Percentiles rank a stretch among this genome's conserved stretches.
Conservation (phyloP, 2,113 vertebrate genomes). For the Spea bombifrons region DNA sequence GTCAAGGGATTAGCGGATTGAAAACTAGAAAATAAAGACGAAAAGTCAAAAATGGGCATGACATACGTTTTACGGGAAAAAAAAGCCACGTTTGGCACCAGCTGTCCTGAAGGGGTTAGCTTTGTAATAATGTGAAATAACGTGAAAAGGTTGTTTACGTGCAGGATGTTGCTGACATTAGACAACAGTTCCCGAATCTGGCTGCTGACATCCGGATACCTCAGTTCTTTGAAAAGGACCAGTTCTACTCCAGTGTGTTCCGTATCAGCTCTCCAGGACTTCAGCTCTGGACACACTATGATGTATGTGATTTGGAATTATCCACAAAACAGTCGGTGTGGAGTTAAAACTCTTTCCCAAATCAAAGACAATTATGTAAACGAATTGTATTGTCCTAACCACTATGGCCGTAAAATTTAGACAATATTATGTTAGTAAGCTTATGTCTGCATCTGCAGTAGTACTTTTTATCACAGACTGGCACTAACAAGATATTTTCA, state of each 20-base stretch:
- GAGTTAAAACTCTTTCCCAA: too few species aligned
- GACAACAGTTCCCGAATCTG: slow-evolving; percentile 85
- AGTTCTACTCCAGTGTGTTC: slow-evolving; percentile 94
- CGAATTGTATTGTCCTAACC: too few species aligned
- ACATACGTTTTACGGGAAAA: too few species aligned
- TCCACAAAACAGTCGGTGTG: too few species aligned
- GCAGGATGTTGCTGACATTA: slow-evolving; percentile 89
- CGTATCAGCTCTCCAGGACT: slow-evolving; percentile 91
- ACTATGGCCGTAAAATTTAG: too few species aligned
- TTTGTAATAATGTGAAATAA: too few species aligned
- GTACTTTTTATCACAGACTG: too few species aligned
- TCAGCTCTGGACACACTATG: slow-evolving; percentile 96
- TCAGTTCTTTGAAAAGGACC: slow-evolving; percentile 80
- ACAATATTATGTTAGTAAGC: too few species aligned
- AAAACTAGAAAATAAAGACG: slow-evolving; percentile 4
- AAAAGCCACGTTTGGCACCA: too few species aligned
- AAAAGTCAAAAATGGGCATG: neutral
- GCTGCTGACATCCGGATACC: slow-evolving; percentile 82
- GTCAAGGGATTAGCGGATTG: neutral
- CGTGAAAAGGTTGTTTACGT: slow-evolving; percentile 7
- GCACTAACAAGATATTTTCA: neutral
- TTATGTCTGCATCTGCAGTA: too few species aligned
- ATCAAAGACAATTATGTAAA: too few species aligned
- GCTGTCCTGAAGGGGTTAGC: too few species aligned
- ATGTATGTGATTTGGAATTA: slow-evolving; percentile 68